Evolutionary conservation across 2,888 invertebrate genomes (phyloP), one percentile per base, ranked within the genome.

Genomic region (Catocala fraxini): DNA sequence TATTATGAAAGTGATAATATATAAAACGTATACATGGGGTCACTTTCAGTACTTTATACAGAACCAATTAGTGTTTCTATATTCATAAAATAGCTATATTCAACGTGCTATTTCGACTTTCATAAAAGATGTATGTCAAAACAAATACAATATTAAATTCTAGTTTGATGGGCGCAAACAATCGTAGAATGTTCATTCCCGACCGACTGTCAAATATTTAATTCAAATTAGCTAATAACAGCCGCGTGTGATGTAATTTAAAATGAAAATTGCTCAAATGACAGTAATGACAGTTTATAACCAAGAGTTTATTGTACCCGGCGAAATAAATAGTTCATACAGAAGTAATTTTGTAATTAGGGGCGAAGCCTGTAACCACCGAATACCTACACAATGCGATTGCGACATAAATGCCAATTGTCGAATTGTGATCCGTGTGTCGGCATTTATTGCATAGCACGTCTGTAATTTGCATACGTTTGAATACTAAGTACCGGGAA

Each of bases 391-490:
- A 87, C 81, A 86, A 87, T 82, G 79, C 85, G 84, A 89, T 90
- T 89, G 89, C 86, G 81, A 87, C 89, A 86, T 89, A 91, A 91
- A 92, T 91, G 91, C 84, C 91, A 93, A 93, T 92, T 90, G 91
- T 90, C 91, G 92, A 92, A 92, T 92, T 91, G 92, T 92, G 93
- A 93, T 92, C 92, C 88, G 89, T 88, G 87, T 91, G 89, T 90
- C 91, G 88, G 91, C 93, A 93, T 93, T 94, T 93, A 94, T 93
- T 93, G 93, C 92, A 92, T 90, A 90, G 92, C 92, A 91, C 92
- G 93, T 90, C 89, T 90, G 90, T 88, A 91, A 94, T 94, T 93
- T 93, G 92, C 93, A 94, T 93, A 90, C 90, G 93, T 94, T 93
- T 94, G 93, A 93, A 94, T 93, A 93, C 89, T 92, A 92, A 93